A percentile compares a stretch with the other conserved stretches of the same genome.
Conservation (phyloP, 2,888 invertebrate genomes). For the Belgica antarctica region DNA sequence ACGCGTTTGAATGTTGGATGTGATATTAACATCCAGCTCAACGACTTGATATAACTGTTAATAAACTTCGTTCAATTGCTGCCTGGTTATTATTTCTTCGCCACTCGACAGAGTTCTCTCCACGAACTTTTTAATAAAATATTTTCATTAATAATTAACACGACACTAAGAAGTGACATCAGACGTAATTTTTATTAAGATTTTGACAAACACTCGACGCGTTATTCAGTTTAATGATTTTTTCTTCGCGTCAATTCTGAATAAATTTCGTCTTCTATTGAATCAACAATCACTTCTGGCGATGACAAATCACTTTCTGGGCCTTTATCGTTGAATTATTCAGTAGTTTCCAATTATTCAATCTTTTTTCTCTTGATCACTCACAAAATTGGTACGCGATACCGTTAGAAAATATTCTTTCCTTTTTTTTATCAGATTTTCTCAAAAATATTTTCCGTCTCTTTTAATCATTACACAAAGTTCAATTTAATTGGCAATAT, state of each 20-base stretch:
- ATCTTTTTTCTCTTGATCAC: neutral
- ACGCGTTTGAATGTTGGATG: constrained; percentile 7
- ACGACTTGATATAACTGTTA: constrained; percentile 16
- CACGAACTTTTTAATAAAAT: constrained; percentile 5
- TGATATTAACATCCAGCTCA: neutral
- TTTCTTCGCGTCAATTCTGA: neutral
- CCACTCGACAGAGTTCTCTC: neutral
- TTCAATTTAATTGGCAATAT: constrained; percentile 24
- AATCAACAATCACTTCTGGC: neutral
- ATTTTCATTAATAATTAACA: constrained; percentile 43
- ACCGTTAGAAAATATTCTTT: neutral
- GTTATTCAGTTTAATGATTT: neutral
- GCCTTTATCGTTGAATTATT: constrained; percentile 24
- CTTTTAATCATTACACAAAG: constrained; percentile 4
- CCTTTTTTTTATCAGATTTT: neutral
- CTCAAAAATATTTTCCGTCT: neutral
- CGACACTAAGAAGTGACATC: constrained; percentile 19
- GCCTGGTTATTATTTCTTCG: neutral
- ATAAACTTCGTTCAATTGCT: constrained; percentile 8
- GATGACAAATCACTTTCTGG: constrained; percentile 23
- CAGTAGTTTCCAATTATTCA: constrained; percentile 25
- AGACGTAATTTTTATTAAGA: constrained; percentile 11
- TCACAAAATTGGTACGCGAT: neutral
- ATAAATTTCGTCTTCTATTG: neutral
- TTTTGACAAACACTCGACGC: neutral